Percentiles rank a stretch among this genome's conserved stretches.
Evolutionary conservation across 2,113 vertebrate genomes (phyloP).

Genomic region (Pelecanoides urinatrix): DNA sequence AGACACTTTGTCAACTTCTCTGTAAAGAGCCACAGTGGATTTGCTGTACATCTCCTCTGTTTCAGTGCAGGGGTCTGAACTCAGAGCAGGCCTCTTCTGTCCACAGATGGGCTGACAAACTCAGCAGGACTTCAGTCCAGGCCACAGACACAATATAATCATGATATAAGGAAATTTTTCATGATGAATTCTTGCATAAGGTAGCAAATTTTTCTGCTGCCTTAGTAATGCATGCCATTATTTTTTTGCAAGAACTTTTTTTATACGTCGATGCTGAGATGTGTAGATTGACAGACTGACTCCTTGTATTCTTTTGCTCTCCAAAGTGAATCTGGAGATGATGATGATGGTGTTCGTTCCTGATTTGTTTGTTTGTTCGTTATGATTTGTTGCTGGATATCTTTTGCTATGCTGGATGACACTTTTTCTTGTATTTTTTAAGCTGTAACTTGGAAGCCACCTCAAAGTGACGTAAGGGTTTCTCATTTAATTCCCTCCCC

Average conservation of each 20-base stretch:
- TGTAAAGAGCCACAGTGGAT: background rate
- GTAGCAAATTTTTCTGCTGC: background rate
- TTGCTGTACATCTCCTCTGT: background rate
- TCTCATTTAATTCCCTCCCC: background rate
- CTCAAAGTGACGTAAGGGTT: background rate
- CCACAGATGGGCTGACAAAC: background rate
- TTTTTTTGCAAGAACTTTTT: background rate
- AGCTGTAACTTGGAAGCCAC: background rate
- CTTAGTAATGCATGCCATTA: background rate
- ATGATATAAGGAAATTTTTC: background rate
- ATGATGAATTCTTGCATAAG: background rate
- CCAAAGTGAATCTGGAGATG: background rate
- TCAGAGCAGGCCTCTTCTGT: background rate
- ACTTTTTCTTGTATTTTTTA: background rate
- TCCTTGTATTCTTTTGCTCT: background rate
- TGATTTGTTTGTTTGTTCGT: background rate
- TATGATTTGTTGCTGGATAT: background rate
- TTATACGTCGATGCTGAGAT: background rate
- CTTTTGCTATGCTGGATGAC: background rate
- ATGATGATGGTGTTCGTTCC: background rate
- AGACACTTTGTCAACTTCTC: background rate
- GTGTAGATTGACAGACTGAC: background rate
- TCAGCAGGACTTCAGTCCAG: background rate
- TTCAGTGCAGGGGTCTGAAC: background rate
- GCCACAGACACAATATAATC: background rate